phyloP scores from a whole-genome alignment of 2,888 invertebrate species.

The Lepetodrilus schrolli region DNA sequence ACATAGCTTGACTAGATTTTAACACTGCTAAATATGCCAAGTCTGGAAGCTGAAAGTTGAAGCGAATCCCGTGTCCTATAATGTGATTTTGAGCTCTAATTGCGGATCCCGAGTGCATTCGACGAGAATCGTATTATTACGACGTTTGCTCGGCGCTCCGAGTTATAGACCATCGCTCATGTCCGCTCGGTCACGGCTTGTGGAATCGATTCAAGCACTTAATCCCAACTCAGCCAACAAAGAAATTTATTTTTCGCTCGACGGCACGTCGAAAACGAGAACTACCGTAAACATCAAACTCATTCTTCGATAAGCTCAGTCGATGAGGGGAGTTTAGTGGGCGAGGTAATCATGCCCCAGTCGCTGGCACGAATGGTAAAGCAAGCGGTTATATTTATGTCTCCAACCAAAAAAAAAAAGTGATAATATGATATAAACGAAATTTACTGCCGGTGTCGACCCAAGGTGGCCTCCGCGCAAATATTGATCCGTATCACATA shows the following conservation, averaged over 20 bases:
- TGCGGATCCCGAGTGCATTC: not conserved
- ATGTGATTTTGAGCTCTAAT: constrained; percentile 18
- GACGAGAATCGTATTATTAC: constrained; percentile 23
- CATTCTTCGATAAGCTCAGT: constrained; percentile 12
- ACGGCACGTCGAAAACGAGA: constrained; percentile 9
- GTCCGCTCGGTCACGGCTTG: constrained; percentile 7
- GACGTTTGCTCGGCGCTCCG: constrained; percentile 21
- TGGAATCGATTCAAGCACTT: constrained; percentile 26
- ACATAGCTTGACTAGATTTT: not conserved
- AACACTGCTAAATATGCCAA: not conserved
- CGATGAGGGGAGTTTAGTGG: not conserved
- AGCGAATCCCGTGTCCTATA: not conserved
- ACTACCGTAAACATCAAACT: not conserved
- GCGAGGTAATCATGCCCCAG: not conserved
- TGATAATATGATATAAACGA: constrained; percentile 25
- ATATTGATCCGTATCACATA: constrained; percentile 22
- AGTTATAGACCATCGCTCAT: constrained; percentile 26
- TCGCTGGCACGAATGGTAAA: constrained; percentile 7
- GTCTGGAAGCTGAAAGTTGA: not conserved
- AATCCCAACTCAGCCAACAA: constrained; percentile 25
- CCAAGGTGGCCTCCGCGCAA: constrained; percentile 22
- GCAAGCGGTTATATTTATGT: constrained; percentile 17
- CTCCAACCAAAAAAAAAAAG: constrained; percentile 3
- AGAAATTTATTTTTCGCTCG: constrained; percentile 32
- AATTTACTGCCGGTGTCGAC: constrained; percentile 26